phyloP scores from a whole-genome alignment of 2,888 invertebrate species.

The Emesis furor region DNA sequence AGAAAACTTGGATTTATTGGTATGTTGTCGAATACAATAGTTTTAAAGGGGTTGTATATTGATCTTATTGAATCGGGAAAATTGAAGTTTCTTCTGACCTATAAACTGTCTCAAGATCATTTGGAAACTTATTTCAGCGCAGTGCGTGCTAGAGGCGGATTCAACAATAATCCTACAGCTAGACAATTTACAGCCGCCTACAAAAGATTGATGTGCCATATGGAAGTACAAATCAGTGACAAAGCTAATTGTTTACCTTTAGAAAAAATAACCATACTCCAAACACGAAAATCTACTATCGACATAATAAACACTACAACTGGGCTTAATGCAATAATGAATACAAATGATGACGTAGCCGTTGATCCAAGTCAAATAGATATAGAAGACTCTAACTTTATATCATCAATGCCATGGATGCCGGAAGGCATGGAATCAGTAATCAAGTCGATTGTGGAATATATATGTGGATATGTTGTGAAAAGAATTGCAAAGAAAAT shows the following conservation, averaged over 20 bases:
- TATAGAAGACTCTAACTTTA: not conserved
- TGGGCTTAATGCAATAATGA: not conserved
- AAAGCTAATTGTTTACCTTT: conserved; percentile 54
- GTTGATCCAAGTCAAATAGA: not conserved
- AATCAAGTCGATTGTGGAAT: conserved; percentile 37
- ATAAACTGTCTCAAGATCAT: conserved; percentile 30
- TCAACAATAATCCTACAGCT: conserved; percentile 59
- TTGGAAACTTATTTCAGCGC: no score
- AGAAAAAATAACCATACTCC: conserved; percentile 52
- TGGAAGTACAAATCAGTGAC: conserved; percentile 35
- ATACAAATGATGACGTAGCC: not conserved
- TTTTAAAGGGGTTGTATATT: conserved; percentile 41
- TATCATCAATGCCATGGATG: not conserved
- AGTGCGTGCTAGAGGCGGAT: conserved; percentile 36
- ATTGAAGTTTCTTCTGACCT: conserved; percentile 48
- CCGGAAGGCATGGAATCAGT: conserved; percentile 5
- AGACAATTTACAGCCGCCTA: not conserved
- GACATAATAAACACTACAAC: not conserved
- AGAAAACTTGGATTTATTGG: conserved; percentile 35
- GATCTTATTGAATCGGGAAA: conserved; percentile 36
- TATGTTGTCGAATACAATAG: conserved; percentile 30
- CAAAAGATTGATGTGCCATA: conserved; percentile 38
- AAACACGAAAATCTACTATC: not conserved
- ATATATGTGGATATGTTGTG: conserved; percentile 45
- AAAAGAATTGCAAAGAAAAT: conserved; percentile 36